Evolutionary conservation across 2,797 vertebrate species (phyloP).

Genomic region (Sebastes miniatus): DNA sequence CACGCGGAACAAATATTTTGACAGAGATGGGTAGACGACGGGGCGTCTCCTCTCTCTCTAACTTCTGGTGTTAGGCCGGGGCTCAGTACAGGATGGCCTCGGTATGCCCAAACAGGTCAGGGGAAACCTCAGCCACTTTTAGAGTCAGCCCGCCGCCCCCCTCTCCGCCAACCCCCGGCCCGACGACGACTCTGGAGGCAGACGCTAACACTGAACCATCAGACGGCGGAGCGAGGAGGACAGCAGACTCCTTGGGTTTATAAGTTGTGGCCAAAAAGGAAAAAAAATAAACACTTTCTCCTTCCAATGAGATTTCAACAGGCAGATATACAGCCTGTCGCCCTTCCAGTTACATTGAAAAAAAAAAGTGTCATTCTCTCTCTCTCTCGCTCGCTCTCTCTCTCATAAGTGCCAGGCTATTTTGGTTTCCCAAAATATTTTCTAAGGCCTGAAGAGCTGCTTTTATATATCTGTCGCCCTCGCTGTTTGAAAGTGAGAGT

Average conservation of each 20-base stretch:
- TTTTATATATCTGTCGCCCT: constrained; percentile 76
- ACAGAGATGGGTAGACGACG: constrained; percentile 71
- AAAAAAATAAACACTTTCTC: constrained; percentile 75
- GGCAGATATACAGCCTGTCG: constrained; percentile 68
- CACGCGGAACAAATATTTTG: constrained; percentile 79
- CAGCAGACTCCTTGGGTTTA: constrained; percentile 71
- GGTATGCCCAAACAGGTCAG: constrained; percentile 63
- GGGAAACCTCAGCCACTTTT: constrained; percentile 80
- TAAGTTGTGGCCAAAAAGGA: constrained; percentile 71
- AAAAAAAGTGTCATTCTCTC: constrained; percentile 56
- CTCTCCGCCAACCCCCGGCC: constrained; percentile 17
- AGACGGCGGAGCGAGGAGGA: constrained; percentile 60
- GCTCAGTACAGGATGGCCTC: constrained; percentile 59
- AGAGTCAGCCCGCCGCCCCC: constrained; percentile 57
- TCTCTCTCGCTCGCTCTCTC: constrained; percentile 37
- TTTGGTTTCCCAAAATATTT: constrained; percentile 84
- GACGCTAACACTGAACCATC: constrained; percentile 63
- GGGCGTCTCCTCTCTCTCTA: constrained; percentile 70
- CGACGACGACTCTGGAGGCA: constrained; percentile 46
- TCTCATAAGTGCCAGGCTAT: constrained; percentile 76
- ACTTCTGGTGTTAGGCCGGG: constrained; percentile 45
- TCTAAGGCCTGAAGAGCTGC: constrained; percentile 77
- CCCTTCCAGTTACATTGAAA: constrained; percentile 58
- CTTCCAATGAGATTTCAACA: constrained; percentile 72
- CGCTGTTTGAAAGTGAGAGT: constrained; percentile 68